Evolutionary conservation across 2,797 vertebrate species (phyloP).

Genomic region (Nyctalus aviator): DNA sequence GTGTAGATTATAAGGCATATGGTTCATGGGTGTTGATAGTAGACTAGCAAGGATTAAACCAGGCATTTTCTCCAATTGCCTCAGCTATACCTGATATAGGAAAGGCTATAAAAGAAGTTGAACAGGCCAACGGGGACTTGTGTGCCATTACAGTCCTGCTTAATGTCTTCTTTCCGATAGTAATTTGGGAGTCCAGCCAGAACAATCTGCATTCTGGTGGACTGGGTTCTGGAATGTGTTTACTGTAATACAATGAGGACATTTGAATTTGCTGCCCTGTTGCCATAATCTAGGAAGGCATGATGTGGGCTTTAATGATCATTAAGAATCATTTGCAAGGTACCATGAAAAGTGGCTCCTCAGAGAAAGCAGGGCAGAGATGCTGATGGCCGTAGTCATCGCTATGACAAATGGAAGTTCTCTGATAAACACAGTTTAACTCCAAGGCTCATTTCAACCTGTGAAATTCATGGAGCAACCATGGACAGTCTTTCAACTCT

Average conservation of each 20-base stretch:
- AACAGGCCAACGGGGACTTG: no score
- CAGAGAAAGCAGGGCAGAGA: neutral
- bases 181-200: neutral
- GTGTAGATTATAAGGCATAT: neutral
- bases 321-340: neutral
- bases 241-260: neutral
- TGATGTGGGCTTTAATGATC: neutral
- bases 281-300: neutral
- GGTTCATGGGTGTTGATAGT: neutral
- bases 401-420: neutral
- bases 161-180: neutral
- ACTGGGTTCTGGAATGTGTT: neutral
- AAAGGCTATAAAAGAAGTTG: neutral
- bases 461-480: neutral
- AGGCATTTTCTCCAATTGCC: neutral
- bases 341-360: neutral
- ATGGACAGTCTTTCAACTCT: neutral
- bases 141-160: fast-evolving
- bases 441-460: neutral
- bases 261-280: neutral
- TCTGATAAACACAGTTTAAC: neutral
- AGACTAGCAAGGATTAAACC: neutral
- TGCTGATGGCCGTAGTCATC: neutral
- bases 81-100: neutral
- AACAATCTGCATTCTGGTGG: neutral